Evolutionary conservation across 2,888 invertebrate genomes (phyloP).

Genomic region (Anodontia alba): DNA sequence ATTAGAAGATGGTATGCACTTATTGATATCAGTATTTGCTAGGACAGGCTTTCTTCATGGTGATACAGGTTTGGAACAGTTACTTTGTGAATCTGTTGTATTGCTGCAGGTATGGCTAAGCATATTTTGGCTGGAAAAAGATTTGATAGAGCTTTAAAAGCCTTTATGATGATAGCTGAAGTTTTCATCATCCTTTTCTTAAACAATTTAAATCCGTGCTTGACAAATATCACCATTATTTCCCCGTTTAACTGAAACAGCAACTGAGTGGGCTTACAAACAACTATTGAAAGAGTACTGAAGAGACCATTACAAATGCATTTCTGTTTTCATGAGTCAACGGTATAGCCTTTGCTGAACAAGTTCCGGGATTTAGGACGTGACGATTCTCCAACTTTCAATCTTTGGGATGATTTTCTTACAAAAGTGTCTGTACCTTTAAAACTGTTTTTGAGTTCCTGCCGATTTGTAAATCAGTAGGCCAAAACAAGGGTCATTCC

Average conservation of each 20-base stretch:
- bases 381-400: slow-evolving; percentile 5
- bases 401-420: background rate
- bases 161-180: background rate
- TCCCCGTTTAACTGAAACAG: background rate
- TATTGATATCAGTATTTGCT: background rate
- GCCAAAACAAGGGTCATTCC: too few relatives aligned
- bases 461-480: too few relatives aligned
- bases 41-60: background rate
- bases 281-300: background rate
- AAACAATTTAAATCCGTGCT: background rate
- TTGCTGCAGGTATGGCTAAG: background rate
- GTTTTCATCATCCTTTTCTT: background rate
- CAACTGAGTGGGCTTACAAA: background rate
- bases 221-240: background rate
- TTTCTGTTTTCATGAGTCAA: background rate
- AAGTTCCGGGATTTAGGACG: too few relatives aligned
- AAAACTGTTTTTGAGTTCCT: too few relatives aligned
- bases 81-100: background rate
- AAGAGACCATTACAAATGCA: background rate
- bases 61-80: background rate
- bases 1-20: slow-evolving; percentile 5
- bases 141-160: background rate
- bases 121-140: background rate
- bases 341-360: too few relatives aligned
- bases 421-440: too few relatives aligned